Evolutionary conservation across 2,113 vertebrate genomes (phyloP).

Genomic region (Brachyhypopomus occidentalis): DNA sequence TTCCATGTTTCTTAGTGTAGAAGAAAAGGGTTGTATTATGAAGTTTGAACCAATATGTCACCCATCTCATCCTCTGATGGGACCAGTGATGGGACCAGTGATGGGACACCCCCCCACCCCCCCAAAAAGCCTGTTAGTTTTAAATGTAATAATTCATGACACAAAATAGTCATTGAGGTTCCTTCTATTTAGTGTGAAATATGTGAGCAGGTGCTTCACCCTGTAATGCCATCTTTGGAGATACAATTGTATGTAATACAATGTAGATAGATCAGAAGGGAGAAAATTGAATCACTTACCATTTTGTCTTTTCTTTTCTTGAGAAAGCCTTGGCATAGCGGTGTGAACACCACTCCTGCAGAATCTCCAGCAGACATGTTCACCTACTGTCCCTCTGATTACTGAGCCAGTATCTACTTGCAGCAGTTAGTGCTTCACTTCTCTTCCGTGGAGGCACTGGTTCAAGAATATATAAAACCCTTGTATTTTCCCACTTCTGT

Average conservation of each 20-base stretch:
- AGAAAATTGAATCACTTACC: conserved; percentile 58
- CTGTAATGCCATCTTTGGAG: neutral
- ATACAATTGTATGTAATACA: neutral
- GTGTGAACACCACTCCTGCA: conserved; percentile 18
- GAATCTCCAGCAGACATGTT: conserved; percentile 61
- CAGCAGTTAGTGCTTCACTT: conserved; percentile 11
- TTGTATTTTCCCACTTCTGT: conserved; percentile 6
- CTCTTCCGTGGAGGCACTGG: neutral
- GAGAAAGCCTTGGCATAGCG: conserved; percentile 75
- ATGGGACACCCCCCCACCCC: too few relatives aligned
- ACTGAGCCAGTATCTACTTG: neutral
- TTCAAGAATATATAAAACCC: conserved; percentile 4
- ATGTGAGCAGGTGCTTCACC: too few relatives aligned
- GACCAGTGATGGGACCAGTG: too few relatives aligned
- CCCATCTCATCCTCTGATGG: conserved; percentile 70
- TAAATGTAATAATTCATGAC: too few relatives aligned
- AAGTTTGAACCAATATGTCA: conserved; percentile 74
- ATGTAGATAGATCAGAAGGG: neutral
- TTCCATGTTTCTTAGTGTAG: conserved; percentile 67
- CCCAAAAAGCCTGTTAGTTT: too few relatives aligned
- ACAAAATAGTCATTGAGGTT: too few relatives aligned
- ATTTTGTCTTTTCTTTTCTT: conserved; percentile 79
- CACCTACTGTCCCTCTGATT: neutral
- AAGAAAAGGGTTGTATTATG: conserved; percentile 73
- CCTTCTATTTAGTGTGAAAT: too few relatives aligned